A percentile compares a stretch with the other conserved stretches of the same genome.
Conservation (phyloP, 2,797 vertebrate species). For the Mallotus villosus region DNA sequence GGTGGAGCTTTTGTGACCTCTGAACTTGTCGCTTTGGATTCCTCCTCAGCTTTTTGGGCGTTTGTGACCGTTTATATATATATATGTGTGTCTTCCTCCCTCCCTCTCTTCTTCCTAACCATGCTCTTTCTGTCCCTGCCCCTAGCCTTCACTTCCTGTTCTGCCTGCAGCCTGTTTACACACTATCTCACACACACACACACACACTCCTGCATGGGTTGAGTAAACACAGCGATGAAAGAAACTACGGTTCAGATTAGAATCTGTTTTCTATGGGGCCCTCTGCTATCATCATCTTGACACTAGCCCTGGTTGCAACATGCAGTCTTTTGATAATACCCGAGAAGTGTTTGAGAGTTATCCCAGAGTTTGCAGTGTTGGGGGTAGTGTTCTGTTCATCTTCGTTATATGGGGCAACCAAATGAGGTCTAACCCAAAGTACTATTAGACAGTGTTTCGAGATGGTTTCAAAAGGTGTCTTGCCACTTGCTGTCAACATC, state of each 20-base stretch:
- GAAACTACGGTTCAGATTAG: not conserved
- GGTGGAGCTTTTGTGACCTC: conserved; percentile 31
- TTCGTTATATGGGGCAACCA: not conserved
- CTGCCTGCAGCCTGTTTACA: conserved; percentile 38
- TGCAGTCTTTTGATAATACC: no score
- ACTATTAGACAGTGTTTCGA: no score
- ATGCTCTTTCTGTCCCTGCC: conserved; percentile 44
- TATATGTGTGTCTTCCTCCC: conserved; percentile 17
- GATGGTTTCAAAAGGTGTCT: no score
- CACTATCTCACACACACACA: conserved; percentile 9
- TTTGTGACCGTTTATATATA: conserved; percentile 28
- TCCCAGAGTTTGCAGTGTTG: not conserved
- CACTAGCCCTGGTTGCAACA: no score
- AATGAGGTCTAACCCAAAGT: no score
- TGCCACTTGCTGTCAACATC: not conserved
- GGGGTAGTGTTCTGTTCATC: no score
- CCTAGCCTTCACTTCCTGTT: conserved; percentile 57
- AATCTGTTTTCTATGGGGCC: not conserved
- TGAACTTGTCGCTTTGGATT: conserved; percentile 20
- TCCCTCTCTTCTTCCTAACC: conserved; percentile 28
- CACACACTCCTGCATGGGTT: conserved; percentile 8
- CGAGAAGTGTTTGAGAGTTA: no score
- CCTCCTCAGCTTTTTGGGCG: conserved; percentile 37
- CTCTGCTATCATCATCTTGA: no score
- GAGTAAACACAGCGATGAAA: not conserved